Base-by-base conservation (phyloP, 2,113 vertebrate genomes). In the Taurulus bubalis region DNA sequence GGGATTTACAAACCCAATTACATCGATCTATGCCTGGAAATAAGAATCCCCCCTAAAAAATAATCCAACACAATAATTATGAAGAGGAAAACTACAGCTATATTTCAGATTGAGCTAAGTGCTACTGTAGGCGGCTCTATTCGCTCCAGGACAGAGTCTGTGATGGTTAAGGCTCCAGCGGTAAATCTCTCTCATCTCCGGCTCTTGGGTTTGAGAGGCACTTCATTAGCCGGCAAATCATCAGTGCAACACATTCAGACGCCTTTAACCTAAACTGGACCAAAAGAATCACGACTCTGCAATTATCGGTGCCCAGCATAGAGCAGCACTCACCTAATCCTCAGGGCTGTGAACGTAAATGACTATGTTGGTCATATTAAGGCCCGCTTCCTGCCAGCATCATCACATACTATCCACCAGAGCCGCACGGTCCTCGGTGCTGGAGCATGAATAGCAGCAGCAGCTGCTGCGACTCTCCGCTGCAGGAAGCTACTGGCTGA, bases 1-100 rank as follows among this genome's bases (percentile, higher is more conserved):
- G 81, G 88, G 90, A 92, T 92, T 92, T 91, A 90, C 86, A 84
- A 90, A 84, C 73, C 89, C 82, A 89, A 92, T 91, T 91, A 92
- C 88, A 92, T 90, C 82, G 49, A 87, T 86, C 89, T 86, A 87
- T 84, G 86, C 84, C 87, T 85, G 68, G 72, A 90, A 91, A 92
- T 87, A 90, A 90, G 82, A 88, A 45, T 45, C 42, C 42, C 12
- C 14, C 12, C 12, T 4, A 45, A 45, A 45, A 34, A 34, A 34
- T 34, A 91, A 87, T 89, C 74, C 89, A 90, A 91, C 91, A 77
- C 87, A 83, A 89, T 87, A 87, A 92, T 90, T 84, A 90, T 85
- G 83, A 85, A 79, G 83, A 88, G 77, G 85, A 88, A 91, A 89
- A 90, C 83, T 80, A 76, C 79, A 55, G 89, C 89, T 85, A 89